Evolutionary conservation across 2,797 vertebrate genomes (phyloP).

Genomic region (Phrynocephalus guinanensis): DNA sequence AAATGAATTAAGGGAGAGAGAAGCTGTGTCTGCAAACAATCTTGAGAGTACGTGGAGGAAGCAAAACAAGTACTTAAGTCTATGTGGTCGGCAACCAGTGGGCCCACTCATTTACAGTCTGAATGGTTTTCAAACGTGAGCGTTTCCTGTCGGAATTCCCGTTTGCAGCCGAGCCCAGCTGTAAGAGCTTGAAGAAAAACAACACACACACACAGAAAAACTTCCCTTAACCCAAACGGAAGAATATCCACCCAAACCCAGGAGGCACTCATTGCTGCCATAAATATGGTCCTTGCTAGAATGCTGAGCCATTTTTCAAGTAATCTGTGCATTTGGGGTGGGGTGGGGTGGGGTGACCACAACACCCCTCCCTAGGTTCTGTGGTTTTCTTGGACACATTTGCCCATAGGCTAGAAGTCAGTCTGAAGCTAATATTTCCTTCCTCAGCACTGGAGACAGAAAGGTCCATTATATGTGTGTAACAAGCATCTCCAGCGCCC

Average conservation of each 20-base stretch:
- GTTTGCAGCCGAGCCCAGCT: neutral
- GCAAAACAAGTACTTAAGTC: too few species aligned
- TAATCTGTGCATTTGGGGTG: neutral
- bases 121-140: neutral
- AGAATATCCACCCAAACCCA: neutral
- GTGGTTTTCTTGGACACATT: neutral
- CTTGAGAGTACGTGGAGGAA: too few species aligned
- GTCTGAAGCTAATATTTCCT: neutral
- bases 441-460: neutral
- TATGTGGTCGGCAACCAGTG: neutral
- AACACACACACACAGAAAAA: neutral
- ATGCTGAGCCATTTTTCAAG: neutral
- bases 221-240: neutral
- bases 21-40: too few species aligned
- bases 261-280: neutral
- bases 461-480: neutral
- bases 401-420: neutral
- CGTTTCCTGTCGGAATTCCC: neutral
- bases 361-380: neutral
- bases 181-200: neutral
- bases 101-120: neutral
- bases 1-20: too few species aligned
- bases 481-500: neutral
- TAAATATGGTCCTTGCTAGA: neutral
- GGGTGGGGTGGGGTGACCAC: too few species aligned